A percentile compares a stretch with the other conserved stretches of the same genome.
phyloP scores from a whole-genome alignment of 2,888 invertebrate genomes.

The Tanytarsus gracilentus region DNA sequence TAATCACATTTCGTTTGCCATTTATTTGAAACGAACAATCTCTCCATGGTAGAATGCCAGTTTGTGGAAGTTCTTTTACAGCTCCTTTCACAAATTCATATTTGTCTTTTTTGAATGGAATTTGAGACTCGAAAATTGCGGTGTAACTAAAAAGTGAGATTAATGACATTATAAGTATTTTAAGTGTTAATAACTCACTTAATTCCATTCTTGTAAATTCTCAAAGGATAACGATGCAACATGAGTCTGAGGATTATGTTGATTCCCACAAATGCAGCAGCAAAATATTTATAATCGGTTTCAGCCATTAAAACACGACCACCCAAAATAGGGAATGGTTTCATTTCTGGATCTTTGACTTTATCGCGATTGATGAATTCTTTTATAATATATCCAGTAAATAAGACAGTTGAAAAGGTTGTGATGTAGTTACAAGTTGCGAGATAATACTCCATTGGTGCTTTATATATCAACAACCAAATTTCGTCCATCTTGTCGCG shows the following conservation, averaged over 20 bases:
- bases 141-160: not conserved
- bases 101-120: slow-evolving; percentile 1
- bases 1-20: not conserved
- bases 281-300: not conserved
- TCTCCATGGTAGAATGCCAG: slow-evolving; percentile 18
- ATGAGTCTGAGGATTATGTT: not conserved
- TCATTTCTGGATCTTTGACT: not conserved
- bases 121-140: slow-evolving; percentile 7
- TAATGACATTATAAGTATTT: not conserved
- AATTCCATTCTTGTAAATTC: slow-evolving; percentile 2
- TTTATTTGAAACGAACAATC: slow-evolving; percentile 6
- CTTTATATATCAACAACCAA: slow-evolving; percentile 17
- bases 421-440: slow-evolving; percentile 2
- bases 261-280: not conserved
- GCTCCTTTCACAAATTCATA: not conserved
- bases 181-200: not conserved
- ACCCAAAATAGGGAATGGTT: not conserved
- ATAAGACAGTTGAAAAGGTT: not conserved
- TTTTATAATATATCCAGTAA: not conserved
- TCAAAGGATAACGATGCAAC: not conserved
- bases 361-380: not conserved
- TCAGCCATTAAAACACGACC: not conserved
- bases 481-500: not conserved
- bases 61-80: not conserved
- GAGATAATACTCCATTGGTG: slow-evolving; percentile 20